Evolutionary conservation across 2,113 vertebrate genomes (phyloP).

Genomic region (Oryctolagus cuniculus): mOryCun1.1 NC_091453.1:109194501-109195000

Average conservation of each 20-base stretch:
- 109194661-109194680: neutral
- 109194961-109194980: neutral
- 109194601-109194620: neutral
- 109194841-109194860: neutral
- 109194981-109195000: neutral
- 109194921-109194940: neutral
- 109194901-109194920: neutral
- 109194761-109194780: neutral
- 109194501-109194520: neutral
- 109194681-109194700: neutral
- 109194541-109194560: neutral
- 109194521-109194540: neutral
- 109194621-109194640: neutral
- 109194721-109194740: neutral
- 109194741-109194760: neutral
- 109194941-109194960: neutral
- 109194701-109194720: neutral
- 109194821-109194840: neutral
- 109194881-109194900: neutral
- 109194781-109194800: neutral
- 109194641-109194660: neutral
- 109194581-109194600: neutral
- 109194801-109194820: neutral
- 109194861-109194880: neutral
- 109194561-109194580: neutral